Conservation (phyloP, 2,113 vertebrate genomes). For the Coreoperca whiteheadi region DNA sequence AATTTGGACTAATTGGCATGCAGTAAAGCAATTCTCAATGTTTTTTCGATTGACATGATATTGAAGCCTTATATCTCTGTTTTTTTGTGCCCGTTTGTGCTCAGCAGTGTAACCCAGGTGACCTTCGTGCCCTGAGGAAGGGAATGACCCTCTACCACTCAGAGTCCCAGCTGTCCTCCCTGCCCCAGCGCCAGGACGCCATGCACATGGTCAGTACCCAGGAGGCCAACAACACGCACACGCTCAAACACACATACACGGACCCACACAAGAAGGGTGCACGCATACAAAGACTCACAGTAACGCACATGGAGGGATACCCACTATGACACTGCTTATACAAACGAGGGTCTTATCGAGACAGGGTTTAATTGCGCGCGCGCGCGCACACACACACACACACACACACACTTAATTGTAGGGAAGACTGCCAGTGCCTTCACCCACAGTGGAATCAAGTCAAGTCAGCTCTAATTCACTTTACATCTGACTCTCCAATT, state of each 20-base stretch:
- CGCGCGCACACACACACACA: too few species aligned
- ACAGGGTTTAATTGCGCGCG: conserved; percentile 13
- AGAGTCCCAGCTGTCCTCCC: conserved; percentile 92
- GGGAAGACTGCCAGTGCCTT: conserved; percentile 26
- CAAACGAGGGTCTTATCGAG: conserved; percentile 11
- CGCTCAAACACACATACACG: background rate
- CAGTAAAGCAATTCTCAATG: background rate
- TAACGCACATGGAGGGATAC: background rate
- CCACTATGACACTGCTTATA: background rate
- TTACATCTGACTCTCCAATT: conserved; percentile 57
- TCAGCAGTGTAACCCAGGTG: conserved; percentile 89
- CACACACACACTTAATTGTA: conserved; percentile 43
- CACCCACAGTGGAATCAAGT: conserved; percentile 50
- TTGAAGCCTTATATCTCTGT: conserved; percentile 6
- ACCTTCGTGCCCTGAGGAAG: conserved; percentile 92
- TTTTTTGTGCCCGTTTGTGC: conserved; percentile 30
- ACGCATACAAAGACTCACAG: background rate
- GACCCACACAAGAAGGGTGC: background rate
- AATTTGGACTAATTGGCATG: background rate
- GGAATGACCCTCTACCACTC: conserved; percentile 94
- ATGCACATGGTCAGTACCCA: conserved; percentile 89
- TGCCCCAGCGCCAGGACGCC: conserved; percentile 91
- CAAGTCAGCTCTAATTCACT: conserved; percentile 67
- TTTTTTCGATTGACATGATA: background rate
- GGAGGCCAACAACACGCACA: conserved; percentile 5